Conservation (phyloP, 2,797 vertebrate species). For the Phrynocephalus guinanensis region DNA sequence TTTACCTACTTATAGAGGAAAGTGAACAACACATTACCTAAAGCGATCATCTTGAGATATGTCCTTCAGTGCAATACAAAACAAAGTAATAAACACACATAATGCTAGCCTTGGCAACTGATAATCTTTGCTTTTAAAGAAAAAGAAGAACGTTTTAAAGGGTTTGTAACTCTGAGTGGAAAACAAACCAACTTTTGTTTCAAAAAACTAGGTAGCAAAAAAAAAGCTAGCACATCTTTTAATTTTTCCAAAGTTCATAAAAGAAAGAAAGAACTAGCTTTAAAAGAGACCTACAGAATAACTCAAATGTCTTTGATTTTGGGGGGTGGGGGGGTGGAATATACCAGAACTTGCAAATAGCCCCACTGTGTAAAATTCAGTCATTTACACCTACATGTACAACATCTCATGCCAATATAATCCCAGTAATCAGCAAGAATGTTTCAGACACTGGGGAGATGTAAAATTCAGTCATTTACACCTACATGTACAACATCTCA, state of each 20-base stretch:
- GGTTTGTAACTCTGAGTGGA: background rate
- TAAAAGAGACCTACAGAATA: conserved; percentile 18
- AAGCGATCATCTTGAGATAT: background rate
- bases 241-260: conserved; percentile 19
- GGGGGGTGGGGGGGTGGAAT: background rate
- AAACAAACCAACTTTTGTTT: background rate
- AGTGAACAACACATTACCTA: background rate
- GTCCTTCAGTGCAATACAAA: conserved; percentile 2
- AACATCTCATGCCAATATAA: conserved; percentile 49
- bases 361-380: conserved; percentile 62
- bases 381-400: conserved; percentile 61
- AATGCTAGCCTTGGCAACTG: background rate
- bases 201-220: conserved; percentile 7
- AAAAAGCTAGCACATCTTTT: conserved; percentile 12
- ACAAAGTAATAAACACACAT: background rate
- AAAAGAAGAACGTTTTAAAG: background rate
- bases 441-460: background rate
- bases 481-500: conserved; percentile 33
- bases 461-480: conserved; percentile 61
- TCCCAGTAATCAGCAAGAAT: conserved; percentile 65
- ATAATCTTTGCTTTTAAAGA: background rate
- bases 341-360: conserved; percentile 61
- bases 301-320: conserved; percentile 61
- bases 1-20: background rate
- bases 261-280: conserved; percentile 15